These are phyloP conservation scores for Pseudorectes ferrugineus DNA, from an alignment of 2,113 vertebrate species.

Conservation along the genomic window DNA sequence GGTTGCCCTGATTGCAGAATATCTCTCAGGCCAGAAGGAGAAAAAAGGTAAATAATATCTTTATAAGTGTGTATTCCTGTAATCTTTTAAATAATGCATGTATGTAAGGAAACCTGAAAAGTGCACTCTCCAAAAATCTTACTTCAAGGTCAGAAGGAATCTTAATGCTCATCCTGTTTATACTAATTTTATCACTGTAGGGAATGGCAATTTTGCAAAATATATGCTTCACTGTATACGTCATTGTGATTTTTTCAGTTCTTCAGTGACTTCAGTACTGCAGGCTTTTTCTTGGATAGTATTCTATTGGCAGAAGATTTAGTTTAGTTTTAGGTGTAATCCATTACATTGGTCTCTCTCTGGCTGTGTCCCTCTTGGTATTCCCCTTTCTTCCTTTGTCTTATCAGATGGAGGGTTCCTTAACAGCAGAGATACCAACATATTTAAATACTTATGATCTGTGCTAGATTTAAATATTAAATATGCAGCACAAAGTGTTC, in stretches of 20 bases:
- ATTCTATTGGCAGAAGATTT: constrained; percentile 40
- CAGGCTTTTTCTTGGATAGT: constrained; percentile 22
- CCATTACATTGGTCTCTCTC: constrained; percentile 3
- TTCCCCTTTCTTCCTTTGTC: not conserved
- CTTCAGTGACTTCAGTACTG: constrained; percentile 2
- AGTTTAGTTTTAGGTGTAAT: constrained; percentile 48
- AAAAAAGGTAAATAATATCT: constrained; percentile 33
- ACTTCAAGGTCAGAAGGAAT: constrained; percentile 15
- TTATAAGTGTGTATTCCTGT: constrained; percentile 1
- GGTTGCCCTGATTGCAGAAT: constrained; percentile 39
- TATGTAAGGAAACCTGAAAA: constrained; percentile 18
- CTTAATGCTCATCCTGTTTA: constrained; percentile 16
- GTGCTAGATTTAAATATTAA: constrained; percentile 44
- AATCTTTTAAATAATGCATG: constrained; percentile 37
- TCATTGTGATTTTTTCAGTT: constrained; percentile 47
- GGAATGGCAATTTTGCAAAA: constrained; percentile 25
- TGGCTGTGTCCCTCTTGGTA: not conserved
- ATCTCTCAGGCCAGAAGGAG: not conserved
- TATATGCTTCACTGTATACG: not conserved
- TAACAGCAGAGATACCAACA: not conserved
- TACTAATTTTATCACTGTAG: constrained; percentile 17
- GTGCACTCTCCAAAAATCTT: not conserved
- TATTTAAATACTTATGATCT: not conserved
- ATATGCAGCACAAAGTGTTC: not conserved
- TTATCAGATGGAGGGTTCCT: not conserved